Evolutionary conservation across 2,888 invertebrate species (phyloP), one percentile per base, ranked within the genome.

Genomic region (Drosophila meridionalis): DNA sequence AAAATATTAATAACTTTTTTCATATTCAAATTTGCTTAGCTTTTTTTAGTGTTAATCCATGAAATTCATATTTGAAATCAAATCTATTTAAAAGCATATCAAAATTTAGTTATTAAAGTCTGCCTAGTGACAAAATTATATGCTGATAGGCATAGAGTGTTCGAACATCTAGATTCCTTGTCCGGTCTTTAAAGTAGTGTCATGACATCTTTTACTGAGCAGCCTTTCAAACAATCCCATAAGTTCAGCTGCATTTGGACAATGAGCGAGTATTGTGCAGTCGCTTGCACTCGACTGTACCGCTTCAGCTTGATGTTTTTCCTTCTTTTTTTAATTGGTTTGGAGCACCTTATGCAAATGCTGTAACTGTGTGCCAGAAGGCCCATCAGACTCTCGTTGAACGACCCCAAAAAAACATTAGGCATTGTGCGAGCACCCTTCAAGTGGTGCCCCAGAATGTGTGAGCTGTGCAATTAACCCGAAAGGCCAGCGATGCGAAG

Each of bases 261-360:
- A 3, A 8, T 20, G 42, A 20, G 45, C 45, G 45, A 28, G 45
- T 45, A 45, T 45, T 45, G 45, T 45, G 45, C 20, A 26, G 45
- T 45, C 26, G 11, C 9, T 26, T 45, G 4, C 26, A 28, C 5
- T 28, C 0, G 26, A 26, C 12, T 26, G 45, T 3, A 45, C 26
- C 26, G 6, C 12, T 26, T 28, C 45, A 45, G 28, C 45, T 48
- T 48, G 47, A 48, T 48, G 14, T 28, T 32, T 12, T 36, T 36
- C 11, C 5, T 38, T 3, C 4, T 28, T 2, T 2, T 55, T 30
- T 80, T 85, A 84, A 84, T 88, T 84, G 83, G 76, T 84, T 70
- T 61, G 65, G 55, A 81, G 69, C 79, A 70, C 76, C 81, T 81
- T 84, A 87, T 79, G 87, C 78, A 76, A 87, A 66, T 70, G 65